These are phyloP conservation scores for Paraescarpia echinospica DNA, from an alignment of 1,140 invertebrate species.

Conservation along the genomic window DNA sequence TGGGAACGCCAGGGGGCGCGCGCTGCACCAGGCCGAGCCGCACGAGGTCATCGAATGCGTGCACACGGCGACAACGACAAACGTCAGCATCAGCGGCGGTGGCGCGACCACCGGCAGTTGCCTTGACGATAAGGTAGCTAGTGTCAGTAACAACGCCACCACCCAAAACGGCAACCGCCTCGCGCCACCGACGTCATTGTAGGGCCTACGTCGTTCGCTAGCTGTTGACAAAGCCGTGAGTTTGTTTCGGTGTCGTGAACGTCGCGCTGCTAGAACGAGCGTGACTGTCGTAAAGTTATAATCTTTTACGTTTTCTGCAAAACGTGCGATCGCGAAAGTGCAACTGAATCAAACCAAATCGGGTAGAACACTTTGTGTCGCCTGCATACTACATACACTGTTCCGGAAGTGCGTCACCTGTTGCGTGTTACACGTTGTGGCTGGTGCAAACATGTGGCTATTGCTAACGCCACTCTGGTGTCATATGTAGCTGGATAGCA, in stretches of 20 bases:
- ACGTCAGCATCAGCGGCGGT: neutral
- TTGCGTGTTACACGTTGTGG: no score
- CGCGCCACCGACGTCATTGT: neutral
- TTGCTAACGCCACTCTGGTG: neutral
- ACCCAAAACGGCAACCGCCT: neutral
- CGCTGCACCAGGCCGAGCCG: neutral
- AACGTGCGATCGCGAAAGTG: neutral
- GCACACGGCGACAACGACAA: neutral
- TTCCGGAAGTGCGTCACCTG: neutral
- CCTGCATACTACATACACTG: neutral
- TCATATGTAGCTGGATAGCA: neutral
- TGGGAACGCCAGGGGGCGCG: neutral
- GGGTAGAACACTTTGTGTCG: neutral
- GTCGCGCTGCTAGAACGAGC: neutral
- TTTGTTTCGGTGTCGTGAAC: neutral
- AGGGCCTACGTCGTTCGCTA: neutral
- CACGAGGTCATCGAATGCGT: neutral
- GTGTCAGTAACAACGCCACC: neutral
- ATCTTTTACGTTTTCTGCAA: neutral
- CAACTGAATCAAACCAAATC: neutral
- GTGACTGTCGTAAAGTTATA: neutral
- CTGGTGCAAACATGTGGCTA: neutral
- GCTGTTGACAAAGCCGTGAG: neutral
- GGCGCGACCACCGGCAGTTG: neutral
- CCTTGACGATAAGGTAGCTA: neutral